Percentiles rank a stretch among this genome's conserved stretches.
Conservation (phyloP, 2,888 invertebrate species). For the Elaeidobius kamerunicus region DNA sequence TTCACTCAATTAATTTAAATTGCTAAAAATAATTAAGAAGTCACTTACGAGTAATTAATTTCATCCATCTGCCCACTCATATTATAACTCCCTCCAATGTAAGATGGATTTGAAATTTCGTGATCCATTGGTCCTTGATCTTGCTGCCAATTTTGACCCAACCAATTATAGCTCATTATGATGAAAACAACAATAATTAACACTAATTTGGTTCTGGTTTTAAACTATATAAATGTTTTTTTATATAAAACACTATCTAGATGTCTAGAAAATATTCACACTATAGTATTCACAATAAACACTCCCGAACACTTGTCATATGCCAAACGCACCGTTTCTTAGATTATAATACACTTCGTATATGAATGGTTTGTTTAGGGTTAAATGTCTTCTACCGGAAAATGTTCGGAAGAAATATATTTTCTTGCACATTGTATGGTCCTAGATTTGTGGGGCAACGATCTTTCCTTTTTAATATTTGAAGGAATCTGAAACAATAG, state of each 20-base stretch:
- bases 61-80: background rate
- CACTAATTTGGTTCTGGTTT: background rate
- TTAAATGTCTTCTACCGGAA: conserved; percentile 4
- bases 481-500: too few species aligned
- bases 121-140: conserved; percentile 28
- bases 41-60: background rate
- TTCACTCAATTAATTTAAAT: background rate
- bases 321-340: conserved; percentile 7
- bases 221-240: background rate
- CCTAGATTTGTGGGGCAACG: too few species aligned
- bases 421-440: background rate
- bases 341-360: conserved; percentile 21
- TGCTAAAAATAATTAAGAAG: background rate
- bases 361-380: conserved; percentile 3
- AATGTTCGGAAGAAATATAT: background rate
- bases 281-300: background rate
- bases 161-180: conserved; percentile 11
- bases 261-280: too few species aligned
- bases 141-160: conserved; percentile 29
- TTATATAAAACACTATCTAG: too few species aligned
- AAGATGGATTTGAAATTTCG: conserved; percentile 10
- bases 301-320: conserved; percentile 5
- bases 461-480: too few species aligned
- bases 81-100: conserved; percentile 4
- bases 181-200: background rate